Base-by-base conservation (phyloP, 1,140 invertebrate species). In the Pararge aegeria region DNA sequence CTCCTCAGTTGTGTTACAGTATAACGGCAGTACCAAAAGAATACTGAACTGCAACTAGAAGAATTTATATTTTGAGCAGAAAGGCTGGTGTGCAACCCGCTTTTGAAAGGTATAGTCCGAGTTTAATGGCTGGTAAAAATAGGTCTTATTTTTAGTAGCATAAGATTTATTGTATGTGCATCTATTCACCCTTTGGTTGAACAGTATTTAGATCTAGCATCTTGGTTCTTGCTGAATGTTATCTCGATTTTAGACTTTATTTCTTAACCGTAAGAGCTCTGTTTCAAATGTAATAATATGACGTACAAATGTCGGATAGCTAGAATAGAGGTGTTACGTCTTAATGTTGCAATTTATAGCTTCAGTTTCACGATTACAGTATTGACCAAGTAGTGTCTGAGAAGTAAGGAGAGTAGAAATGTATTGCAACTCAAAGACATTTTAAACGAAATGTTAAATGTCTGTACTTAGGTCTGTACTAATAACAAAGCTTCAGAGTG, bases 341-440 rank as follows among this genome's bases (percentile, higher is more conserved):
- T n/a, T 49, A 49, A 49, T 49, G 9, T 9, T 16, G 21, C 21
- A 27, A 21, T 49, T 49, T 49, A 49, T 49, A 15, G 21, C 21
- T 27, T 29, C 15, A 49, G 46, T 49, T 49, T 49, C 27, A 49
- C 46, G 46, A 27, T 46, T 46, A 46, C 20, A n/a, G 42, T 46
- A 46, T 46, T 46, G 42, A 12, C 42, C 42, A 24, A 24, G 5
- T 40, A 20, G 42, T 20, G 12, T 20, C 42, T 46, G 20, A 2
- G 42, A 20, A 20, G 2, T 20, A 1, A 16, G 13, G 15, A 16
- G 4, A 46, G 42, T 40, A 40, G 16, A 13, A 4, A 4, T 6
- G 10, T 46, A 46, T 20, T 46, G 18, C 19, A 20, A 46, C 9
- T 46, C 10, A 27, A 27, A 4, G 3, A 34, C 9, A 10, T 6